Conservation (phyloP, 1,140 invertebrate genomes). For the Drosophila kepulauana region DNA sequence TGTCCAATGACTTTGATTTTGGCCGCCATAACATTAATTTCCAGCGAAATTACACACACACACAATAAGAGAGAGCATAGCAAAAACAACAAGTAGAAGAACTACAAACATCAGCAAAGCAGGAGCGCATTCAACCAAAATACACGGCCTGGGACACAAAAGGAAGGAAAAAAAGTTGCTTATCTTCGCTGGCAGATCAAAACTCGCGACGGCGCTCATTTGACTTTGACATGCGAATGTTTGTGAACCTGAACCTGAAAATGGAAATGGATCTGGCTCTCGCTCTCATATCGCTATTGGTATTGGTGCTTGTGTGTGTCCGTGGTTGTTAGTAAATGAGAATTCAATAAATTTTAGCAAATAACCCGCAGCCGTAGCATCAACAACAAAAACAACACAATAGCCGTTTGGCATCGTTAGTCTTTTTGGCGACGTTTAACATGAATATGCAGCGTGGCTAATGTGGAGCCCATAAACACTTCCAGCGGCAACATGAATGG, state of each 20-base stretch:
- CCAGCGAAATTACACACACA: constrained; percentile 76
- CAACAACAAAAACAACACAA: constrained; percentile 64
- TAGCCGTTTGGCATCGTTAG: constrained; percentile 74
- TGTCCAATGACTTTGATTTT: constrained; percentile 80
- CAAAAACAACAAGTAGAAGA: constrained; percentile 14
- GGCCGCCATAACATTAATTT: constrained; percentile 82
- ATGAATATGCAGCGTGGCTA: constrained; percentile 84
- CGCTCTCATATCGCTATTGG: not conserved
- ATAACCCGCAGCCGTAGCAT: constrained; percentile 43
- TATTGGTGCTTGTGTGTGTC: constrained; percentile 2
- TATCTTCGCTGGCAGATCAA: constrained; percentile 69
- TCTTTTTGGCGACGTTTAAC: constrained; percentile 82
- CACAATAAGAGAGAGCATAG: constrained; percentile 24
- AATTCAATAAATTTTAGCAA: constrained; percentile 82
- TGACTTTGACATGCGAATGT: constrained; percentile 76
- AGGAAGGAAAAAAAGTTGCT: constrained; percentile 45
- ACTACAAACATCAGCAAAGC: constrained; percentile 31
- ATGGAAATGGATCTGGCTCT: constrained; percentile 28
- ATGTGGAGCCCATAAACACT: constrained; percentile 84
- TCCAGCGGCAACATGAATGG: constrained; percentile 81
- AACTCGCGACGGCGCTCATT: constrained; percentile 62
- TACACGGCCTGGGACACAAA: constrained; percentile 28
- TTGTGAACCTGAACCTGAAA: constrained; percentile 51
- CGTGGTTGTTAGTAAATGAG: constrained; percentile 66
- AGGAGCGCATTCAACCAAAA: constrained; percentile 36